These are phyloP conservation scores for western clawed frog (Xenopus tropicalis) DNA, from an alignment of 2,113 vertebrate genomes.

Conservation along the genomic window DNA sequence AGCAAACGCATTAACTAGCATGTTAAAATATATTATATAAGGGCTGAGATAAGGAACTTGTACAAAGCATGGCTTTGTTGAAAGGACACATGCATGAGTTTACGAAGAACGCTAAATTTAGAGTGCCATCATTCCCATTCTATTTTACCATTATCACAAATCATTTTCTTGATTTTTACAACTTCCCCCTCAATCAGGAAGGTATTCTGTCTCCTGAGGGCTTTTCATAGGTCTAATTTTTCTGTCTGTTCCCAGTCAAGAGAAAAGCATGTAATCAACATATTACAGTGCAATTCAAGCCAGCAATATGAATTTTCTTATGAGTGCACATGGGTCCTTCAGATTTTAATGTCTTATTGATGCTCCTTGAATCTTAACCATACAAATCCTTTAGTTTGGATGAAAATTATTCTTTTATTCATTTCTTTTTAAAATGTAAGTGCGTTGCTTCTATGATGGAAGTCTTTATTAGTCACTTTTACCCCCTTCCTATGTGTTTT, in stretches of 20 bases:
- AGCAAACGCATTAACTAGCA: no score
- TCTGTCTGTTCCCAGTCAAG: conserved; percentile 12
- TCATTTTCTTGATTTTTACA: neutral
- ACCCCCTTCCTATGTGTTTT: no score
- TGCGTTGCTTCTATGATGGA: no score
- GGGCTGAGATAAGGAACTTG: no score
- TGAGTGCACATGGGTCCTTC: conserved; percentile 37
- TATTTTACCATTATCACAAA: neutral
- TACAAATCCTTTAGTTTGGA: conserved; percentile 31
- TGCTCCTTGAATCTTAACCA: conserved; percentile 40
- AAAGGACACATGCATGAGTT: neutral
- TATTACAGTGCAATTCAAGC: conserved; percentile 31
- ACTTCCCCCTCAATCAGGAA: neutral
- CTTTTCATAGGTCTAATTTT: neutral
- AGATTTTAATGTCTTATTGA: conserved; percentile 33
- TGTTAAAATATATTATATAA: no score
- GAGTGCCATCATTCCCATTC: neutral
- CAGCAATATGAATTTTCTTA: conserved; percentile 42
- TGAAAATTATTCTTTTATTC: neutral
- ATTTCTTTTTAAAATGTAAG: neutral
- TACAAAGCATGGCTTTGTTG: no score
- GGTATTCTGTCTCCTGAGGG: conserved; percentile 28
- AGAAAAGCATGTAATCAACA: conserved; percentile 31
- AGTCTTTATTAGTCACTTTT: no score
- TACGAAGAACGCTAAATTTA: neutral